These are phyloP conservation scores for Pantelozetes paolii DNA, from an alignment of 2,888 invertebrate species.

Conservation along the genomic window DNA sequence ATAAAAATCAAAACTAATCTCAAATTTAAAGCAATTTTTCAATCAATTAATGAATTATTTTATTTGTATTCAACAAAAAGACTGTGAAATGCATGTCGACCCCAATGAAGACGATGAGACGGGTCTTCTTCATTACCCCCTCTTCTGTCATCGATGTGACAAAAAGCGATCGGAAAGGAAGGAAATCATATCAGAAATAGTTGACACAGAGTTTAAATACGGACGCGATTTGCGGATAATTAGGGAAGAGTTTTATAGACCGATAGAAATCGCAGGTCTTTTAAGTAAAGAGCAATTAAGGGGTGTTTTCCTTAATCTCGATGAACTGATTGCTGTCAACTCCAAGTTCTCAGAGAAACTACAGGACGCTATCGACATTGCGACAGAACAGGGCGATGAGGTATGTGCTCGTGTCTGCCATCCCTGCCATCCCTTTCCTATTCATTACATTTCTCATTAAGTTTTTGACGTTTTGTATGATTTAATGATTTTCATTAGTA, in stretches of 20 bases:
- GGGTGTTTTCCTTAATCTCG: conserved; percentile 86
- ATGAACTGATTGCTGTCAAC: conserved; percentile 73
- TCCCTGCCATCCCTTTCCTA: not conserved
- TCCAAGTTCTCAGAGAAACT: conserved; percentile 78
- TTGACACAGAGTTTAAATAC: conserved; percentile 93
- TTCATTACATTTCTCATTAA: too few species aligned
- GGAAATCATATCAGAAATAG: conserved; percentile 89
- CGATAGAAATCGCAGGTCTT: conserved; percentile 86
- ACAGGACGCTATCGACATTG: conserved; percentile 77
- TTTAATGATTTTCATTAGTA: not conserved
- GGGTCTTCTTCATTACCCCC: conserved; percentile 30
- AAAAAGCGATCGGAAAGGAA: conserved; percentile 83
- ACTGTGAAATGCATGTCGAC: conserved; percentile 77
- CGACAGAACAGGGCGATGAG: conserved; percentile 60
- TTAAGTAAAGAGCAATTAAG: conserved; percentile 84
- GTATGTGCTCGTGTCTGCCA: conserved; percentile 47
- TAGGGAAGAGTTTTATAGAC: conserved; percentile 60
- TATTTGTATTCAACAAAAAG: conserved; percentile 52
- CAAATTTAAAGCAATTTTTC: too few species aligned
- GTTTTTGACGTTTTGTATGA: too few species aligned
- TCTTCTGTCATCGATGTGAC: conserved; percentile 72
- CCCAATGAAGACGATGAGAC: conserved; percentile 58
- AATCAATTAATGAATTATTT: conserved; percentile 1
- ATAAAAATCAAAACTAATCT: too few species aligned
- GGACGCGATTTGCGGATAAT: conserved; percentile 87